Conservation (phyloP, 2,888 invertebrate species). For the Cosmia pyralina region DNA sequence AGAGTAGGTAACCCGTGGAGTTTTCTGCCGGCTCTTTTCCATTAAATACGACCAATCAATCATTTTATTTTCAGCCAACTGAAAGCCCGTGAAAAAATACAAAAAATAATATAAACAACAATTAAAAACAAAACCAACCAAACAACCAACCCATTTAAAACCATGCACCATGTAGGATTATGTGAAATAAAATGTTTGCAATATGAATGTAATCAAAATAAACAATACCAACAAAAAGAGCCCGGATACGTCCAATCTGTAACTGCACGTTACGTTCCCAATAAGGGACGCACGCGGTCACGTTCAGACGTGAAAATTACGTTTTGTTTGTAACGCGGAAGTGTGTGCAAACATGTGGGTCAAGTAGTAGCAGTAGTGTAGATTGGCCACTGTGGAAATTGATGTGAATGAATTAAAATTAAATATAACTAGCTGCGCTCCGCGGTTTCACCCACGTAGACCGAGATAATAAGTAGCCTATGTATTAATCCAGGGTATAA, state of each 20-base stretch:
- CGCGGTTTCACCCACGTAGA: too few relatives aligned
- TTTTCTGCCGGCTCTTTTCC: not conserved
- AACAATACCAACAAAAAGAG: slow-evolving; percentile 5
- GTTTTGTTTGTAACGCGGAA: slow-evolving; percentile 42
- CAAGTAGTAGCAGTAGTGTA: not conserved
- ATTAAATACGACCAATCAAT: not conserved
- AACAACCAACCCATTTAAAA: too few relatives aligned
- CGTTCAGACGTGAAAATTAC: slow-evolving; percentile 41
- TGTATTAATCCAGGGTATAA: too few relatives aligned
- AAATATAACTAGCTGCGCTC: too few relatives aligned
- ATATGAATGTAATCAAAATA: not conserved
- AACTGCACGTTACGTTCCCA: not conserved
- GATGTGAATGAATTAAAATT: too few relatives aligned
- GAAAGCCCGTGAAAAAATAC: too few relatives aligned
- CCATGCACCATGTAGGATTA: not conserved
- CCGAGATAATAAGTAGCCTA: too few relatives aligned
- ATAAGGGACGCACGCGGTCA: slow-evolving; percentile 15
- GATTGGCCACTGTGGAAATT: slow-evolving; percentile 36
- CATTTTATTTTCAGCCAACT: too few relatives aligned
- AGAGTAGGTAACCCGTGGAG: not conserved
- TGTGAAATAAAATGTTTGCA: not conserved
- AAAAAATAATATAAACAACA: too few relatives aligned
- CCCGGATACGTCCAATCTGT: slow-evolving; percentile 1
- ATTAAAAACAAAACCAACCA: too few relatives aligned
- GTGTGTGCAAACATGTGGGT: slow-evolving; percentile 43